A percentile compares a stretch with the other conserved stretches of the same genome.
These are phyloP conservation scores for Oreotrochilus melanogaster DNA, from an alignment of 2,113 vertebrate genomes.

Conservation along the genomic window DNA sequence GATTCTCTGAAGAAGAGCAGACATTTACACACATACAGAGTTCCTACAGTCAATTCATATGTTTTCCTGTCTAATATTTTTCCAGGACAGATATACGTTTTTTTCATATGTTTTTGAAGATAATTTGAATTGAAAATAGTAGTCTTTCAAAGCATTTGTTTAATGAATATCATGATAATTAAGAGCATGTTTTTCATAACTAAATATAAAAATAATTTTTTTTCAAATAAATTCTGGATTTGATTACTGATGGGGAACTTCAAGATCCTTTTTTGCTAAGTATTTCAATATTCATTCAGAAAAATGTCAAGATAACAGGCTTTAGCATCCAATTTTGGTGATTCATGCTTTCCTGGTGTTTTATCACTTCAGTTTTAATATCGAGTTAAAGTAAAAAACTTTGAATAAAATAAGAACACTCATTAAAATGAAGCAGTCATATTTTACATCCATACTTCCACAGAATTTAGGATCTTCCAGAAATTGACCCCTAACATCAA, in stretches of 20 bases:
- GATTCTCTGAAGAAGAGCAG: neutral
- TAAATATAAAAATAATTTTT: neutral
- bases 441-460: neutral
- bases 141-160: conserved; percentile 18
- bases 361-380: conserved; percentile 47
- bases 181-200: conserved; percentile 9
- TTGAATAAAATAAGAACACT: conserved; percentile 5
- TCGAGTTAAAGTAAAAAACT: conserved; percentile 1
- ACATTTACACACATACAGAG: neutral
- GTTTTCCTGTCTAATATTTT: neutral
- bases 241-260: conserved; percentile 49
- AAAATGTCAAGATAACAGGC: conserved; percentile 59
- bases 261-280: conserved; percentile 14
- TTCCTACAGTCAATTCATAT: neutral
- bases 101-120: neutral
- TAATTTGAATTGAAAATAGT: conserved; percentile 55
- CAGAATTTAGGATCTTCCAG: neutral
- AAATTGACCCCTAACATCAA: neutral
- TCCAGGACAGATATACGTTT: neutral
- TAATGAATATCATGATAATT: conserved; percentile 45
- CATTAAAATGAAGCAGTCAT: neutral
- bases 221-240: conserved; percentile 16
- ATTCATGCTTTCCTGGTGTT: conserved; percentile 35
- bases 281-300: conserved; percentile 64
- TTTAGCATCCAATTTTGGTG: neutral